A percentile compares a stretch with the other conserved stretches of the same genome.
These are phyloP conservation scores for Mimumesa dahlbomi DNA, from an alignment of 2,888 invertebrate species.

Conservation along the genomic window DNA sequence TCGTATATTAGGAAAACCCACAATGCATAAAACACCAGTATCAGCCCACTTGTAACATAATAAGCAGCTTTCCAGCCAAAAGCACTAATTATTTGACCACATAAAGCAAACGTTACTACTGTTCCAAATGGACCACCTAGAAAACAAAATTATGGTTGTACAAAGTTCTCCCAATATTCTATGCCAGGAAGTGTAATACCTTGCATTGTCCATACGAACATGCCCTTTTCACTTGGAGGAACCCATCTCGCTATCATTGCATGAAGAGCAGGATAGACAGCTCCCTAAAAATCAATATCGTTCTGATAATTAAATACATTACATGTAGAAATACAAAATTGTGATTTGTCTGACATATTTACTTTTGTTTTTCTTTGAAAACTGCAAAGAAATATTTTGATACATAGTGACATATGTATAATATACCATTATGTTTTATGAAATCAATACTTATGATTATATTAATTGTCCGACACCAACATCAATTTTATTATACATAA, in stretches of 20 bases:
- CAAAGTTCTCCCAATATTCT: no score
- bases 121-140: constrained; percentile 89
- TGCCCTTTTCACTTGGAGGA: constrained; percentile 88
- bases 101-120: constrained; percentile 86
- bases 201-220: constrained; percentile 86
- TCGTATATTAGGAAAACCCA: constrained; percentile 87
- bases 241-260: constrained; percentile 88
- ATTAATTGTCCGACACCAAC: no score
- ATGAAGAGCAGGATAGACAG: constrained; percentile 86
- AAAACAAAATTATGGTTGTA: constrained; percentile 8
- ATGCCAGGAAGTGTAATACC: no score
- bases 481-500: no score
- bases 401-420: no score
- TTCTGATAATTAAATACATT: neutral
- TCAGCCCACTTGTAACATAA: constrained; percentile 84
- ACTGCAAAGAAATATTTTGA: no score
- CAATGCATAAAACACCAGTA: constrained; percentile 82
- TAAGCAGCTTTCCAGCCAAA: constrained; percentile 87
- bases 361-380: constrained; percentile 11
- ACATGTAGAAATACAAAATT: no score
- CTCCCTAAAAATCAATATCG: constrained; percentile 80
- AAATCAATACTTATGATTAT: no score
- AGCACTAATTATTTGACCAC: constrained; percentile 84
- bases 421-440: no score
- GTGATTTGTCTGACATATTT: neutral